Base-by-base conservation (phyloP, 2,888 invertebrate species). In the Drosophila lacicola region DNA sequence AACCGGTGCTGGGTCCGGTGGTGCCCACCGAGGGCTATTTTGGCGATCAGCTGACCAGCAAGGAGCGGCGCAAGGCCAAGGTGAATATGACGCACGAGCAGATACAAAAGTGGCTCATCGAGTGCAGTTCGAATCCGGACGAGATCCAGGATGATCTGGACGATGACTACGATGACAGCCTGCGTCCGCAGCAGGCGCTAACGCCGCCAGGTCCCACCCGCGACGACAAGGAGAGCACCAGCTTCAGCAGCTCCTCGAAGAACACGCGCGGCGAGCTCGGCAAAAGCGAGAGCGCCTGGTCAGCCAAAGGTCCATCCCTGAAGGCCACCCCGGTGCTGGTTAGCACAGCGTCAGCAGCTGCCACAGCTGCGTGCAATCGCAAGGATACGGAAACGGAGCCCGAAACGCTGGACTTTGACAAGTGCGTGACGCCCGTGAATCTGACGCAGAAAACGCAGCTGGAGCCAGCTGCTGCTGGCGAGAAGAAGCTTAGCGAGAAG, bases 81-180 rank as follows among this genome's bases (percentile, higher is more conserved):
- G 95, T 95, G 0, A 95, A 95, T 82, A 95, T 95, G 95, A 95
- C 95, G 0, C 95, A 94, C 39, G 95, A 95, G 81, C 95, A 95
- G 90, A 95, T 95, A 45, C 95, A 95, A 75, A 95, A 95, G 80
- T 95, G 95, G 95, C 78, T 94, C 6, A 93, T 93, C 62, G 94
- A 94, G 75, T 94, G 94, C 74, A 93, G 93, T 2, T 91, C 93
- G 10, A 94, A 93, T 63, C 93, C 93, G 29, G 92, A 92, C 74
- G 92, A 92, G 50, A 92, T 92, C 29, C 91, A 91, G 49, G 92
- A 92, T 61, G 93, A 93, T 80, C 82, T 92, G 14, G 91, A 92
- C 53, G 92, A 92, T 60, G 92, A 92, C 49, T 92, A 89, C 19
- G 92, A 92, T 65, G 91, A 92, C 8, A 91, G 91, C 42, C 54